Evolutionary conservation across 2,113 vertebrate genomes (phyloP).

Genomic region (Chaenocephalus aceratus): DNA sequence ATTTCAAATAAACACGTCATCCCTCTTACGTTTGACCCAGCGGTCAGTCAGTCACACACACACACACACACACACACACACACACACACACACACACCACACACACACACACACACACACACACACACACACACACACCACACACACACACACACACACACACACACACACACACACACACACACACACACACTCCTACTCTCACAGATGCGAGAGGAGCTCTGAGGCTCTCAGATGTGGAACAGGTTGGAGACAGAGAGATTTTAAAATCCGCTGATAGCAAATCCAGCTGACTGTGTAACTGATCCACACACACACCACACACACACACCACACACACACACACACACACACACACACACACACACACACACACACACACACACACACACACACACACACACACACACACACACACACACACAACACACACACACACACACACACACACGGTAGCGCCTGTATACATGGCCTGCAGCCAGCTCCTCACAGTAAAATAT

Average conservation of each 20-base stretch:
- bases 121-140: background rate
- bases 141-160: constrained; percentile 36
- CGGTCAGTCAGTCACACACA: background rate
- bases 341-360: constrained; percentile 36
- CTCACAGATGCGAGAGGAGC: constrained; percentile 26
- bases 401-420: constrained; percentile 25
- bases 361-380: constrained; percentile 36
- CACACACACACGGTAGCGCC: constrained; percentile 14
- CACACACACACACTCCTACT: constrained; percentile 1
- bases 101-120: background rate
- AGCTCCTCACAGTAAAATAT: constrained; percentile 45
- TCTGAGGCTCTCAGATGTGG: constrained; percentile 45
- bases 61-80: background rate
- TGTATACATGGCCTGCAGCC: constrained; percentile 40
- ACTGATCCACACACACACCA: constrained; percentile 38
- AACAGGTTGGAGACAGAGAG: constrained; percentile 63
- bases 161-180: constrained; percentile 37
- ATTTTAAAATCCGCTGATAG: constrained; percentile 73
- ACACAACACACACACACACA: constrained; percentile 16
- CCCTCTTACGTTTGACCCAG: constrained; percentile 12
- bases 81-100: background rate
- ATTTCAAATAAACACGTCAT: background rate
- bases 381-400: constrained; percentile 25
- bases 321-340: constrained; percentile 11
- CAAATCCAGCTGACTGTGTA: constrained; percentile 71